Evolutionary conservation across 2,888 invertebrate genomes (phyloP), one percentile per base, ranked within the genome.

Genomic region (Actias luna): DNA sequence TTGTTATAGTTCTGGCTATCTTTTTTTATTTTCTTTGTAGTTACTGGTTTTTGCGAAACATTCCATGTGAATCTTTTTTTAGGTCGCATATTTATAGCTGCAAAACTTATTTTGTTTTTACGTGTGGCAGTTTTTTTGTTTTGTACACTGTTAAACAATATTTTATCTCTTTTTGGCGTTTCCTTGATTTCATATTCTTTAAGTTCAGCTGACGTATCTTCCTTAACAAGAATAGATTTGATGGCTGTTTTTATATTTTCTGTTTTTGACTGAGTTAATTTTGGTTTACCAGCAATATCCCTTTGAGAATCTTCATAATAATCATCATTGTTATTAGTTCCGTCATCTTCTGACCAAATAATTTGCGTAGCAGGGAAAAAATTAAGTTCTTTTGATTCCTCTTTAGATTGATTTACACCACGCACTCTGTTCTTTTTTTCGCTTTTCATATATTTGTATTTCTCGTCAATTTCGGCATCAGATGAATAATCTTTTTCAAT

Each of bases 341-440:
- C 59, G 31, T 61, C 29, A 46, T 59, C 52, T n/a, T 76, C 80
- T 1, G 70, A 72, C 62, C 69, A 60, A 29, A 78, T 67, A 67
- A 80, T 77, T 69, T 72, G 63, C 25, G 83, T 83, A 14, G 69
- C 78, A 1, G 68, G 65, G 35, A 70, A 71, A 8, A 59, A 52
- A 27, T 60, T 60, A 29, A 60, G 36, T 35, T 46, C 35, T 61
- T 31, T 46, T 8, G 39, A 4, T 42, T 59, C 65, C 14, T 33
- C 58, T 39, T 29, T 62, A 22, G 58, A 18, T 8, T 29, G 42
- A 12, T 29, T 18, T 29, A 22, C 8, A 33, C 25, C 39, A 39
- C 16, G 22, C 1, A 39, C 52, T 58, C 25, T 66, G 65, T 59
- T 59, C 5, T 5, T 31, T 55, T 57, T 63, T 59, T 66, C 65